Conservation (phyloP, 2,888 invertebrate genomes). For the Sarcophaga carnaria region DNA sequence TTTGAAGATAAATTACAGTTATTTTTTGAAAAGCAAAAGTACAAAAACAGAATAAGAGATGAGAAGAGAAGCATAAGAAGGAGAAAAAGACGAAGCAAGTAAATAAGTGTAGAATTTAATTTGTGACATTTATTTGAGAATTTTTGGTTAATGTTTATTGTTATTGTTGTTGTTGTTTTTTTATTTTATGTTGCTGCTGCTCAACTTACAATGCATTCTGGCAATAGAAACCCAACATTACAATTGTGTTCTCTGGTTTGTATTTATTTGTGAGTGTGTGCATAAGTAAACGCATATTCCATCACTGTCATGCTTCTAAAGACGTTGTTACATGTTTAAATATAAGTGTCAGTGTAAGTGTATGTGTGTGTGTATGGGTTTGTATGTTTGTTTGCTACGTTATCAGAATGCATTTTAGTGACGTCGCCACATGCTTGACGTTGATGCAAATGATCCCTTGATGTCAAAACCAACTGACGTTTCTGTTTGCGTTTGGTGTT, state of each 20-base stretch:
- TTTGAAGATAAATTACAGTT: constrained; percentile 62
- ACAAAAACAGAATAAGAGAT: not conserved
- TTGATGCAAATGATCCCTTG: constrained; percentile 69
- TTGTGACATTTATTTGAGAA: constrained; percentile 66
- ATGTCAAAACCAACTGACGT: constrained; percentile 64
- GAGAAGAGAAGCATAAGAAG: too few species aligned
- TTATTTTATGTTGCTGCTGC: not conserved
- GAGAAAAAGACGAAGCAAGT: not conserved
- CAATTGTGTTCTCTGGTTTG: not conserved
- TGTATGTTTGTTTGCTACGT: not conserved
- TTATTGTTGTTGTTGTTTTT: constrained; percentile 23
- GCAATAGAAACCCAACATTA: not conserved
- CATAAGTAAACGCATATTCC: constrained; percentile 12
- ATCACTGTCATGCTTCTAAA: constrained; percentile 39
- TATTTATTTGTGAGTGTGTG: not conserved
- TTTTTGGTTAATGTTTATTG: constrained; percentile 59
- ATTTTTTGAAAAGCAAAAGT: constrained; percentile 2
- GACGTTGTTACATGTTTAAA: too few species aligned
- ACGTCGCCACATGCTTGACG: constrained; percentile 59
- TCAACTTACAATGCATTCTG: not conserved
- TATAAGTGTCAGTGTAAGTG: constrained; percentile 11
- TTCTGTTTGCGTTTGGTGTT: constrained; percentile 27
- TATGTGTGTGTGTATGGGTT: constrained; percentile 14
- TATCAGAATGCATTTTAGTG: constrained; percentile 43
- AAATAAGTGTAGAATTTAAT: constrained; percentile 63